phyloP scores from a whole-genome alignment of 2,888 invertebrate genomes.

The Lissocephala sabroskyi region DNA sequence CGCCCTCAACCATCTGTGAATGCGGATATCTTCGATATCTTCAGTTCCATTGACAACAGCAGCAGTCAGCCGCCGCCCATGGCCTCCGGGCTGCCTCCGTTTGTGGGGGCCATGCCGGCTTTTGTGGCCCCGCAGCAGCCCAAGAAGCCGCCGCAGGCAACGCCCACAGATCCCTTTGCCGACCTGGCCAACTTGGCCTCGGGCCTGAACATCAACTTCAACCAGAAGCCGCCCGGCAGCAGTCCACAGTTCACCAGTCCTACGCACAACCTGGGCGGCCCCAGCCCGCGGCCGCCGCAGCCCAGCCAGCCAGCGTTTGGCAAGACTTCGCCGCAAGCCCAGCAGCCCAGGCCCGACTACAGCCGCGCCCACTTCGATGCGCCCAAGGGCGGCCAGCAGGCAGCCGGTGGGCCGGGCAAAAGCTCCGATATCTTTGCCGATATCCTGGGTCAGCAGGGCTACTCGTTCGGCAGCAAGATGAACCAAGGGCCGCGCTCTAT shows the following conservation, averaged over 20 bases:
- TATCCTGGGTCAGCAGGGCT: slow-evolving; percentile 90
- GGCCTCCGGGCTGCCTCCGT: slow-evolving; percentile 30
- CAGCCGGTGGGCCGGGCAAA: slow-evolving; percentile 42
- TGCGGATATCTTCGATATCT: no score
- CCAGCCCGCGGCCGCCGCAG: slow-evolving; percentile 62
- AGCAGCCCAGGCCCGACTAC: slow-evolving; percentile 73
- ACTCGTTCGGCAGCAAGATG: slow-evolving; percentile 83
- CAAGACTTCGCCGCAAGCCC: slow-evolving; percentile 24
- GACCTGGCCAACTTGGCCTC: slow-evolving; percentile 77
- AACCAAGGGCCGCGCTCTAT: slow-evolving; percentile 88
- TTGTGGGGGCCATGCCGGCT: slow-evolving; percentile 37
- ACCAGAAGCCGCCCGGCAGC: slow-evolving; percentile 65
- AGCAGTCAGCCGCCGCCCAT: slow-evolving; percentile 36
- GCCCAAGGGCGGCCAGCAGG: slow-evolving; percentile 38
- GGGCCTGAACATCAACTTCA: slow-evolving; percentile 70
- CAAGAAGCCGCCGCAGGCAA: slow-evolving; percentile 13
- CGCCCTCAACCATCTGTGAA: slow-evolving; percentile 8
- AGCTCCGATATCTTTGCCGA: slow-evolving; percentile 88
- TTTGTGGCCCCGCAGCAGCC: slow-evolving; percentile 53
- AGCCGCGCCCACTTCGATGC: slow-evolving; percentile 82
- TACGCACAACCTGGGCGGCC: slow-evolving; percentile 59
- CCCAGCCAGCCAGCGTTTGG: slow-evolving; percentile 24
- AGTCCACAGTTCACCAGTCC: slow-evolving; percentile 72
- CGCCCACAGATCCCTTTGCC: slow-evolving; percentile 80
- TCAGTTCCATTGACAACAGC: neutral